These are phyloP conservation scores for Nothoprocta pentlandii DNA, from an alignment of 2,113 vertebrate genomes.

Conservation along the genomic window DNA sequence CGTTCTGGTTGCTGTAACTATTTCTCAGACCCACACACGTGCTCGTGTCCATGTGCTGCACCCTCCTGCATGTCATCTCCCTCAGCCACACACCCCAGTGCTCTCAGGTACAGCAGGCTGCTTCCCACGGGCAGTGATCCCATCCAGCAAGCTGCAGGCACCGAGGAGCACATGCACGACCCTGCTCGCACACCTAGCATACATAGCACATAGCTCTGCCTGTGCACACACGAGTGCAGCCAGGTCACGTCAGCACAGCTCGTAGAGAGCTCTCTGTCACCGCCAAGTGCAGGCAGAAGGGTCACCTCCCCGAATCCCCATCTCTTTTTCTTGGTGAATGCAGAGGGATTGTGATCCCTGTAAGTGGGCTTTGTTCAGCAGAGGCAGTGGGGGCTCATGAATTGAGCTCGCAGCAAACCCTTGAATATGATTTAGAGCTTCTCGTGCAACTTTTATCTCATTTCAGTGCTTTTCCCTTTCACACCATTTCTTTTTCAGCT, in stretches of 20 bases:
- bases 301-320: slow-evolving; percentile 8
- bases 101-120: slow-evolving; percentile 1
- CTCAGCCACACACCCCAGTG: neutral
- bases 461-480: slow-evolving; percentile 26
- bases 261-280: slow-evolving; percentile 1
- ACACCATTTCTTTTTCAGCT: slow-evolving; percentile 49
- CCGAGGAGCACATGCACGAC: neutral
- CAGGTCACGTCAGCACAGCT: neutral
- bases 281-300: neutral
- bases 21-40: neutral
- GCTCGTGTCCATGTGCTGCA: neutral
- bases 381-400: neutral
- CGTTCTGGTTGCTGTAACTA: neutral
- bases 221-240: neutral
- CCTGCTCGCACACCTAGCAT: neutral
- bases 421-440: slow-evolving; percentile 34
- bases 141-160: neutral
- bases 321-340: neutral
- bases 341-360: neutral
- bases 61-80: neutral
- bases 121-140: neutral
- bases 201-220: neutral
- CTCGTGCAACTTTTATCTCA: neutral
- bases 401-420: slow-evolving; percentile 6
- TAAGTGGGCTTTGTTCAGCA: neutral